Conservation (phyloP, 2,888 invertebrate genomes). For the Eristalis pertinax region DNA sequence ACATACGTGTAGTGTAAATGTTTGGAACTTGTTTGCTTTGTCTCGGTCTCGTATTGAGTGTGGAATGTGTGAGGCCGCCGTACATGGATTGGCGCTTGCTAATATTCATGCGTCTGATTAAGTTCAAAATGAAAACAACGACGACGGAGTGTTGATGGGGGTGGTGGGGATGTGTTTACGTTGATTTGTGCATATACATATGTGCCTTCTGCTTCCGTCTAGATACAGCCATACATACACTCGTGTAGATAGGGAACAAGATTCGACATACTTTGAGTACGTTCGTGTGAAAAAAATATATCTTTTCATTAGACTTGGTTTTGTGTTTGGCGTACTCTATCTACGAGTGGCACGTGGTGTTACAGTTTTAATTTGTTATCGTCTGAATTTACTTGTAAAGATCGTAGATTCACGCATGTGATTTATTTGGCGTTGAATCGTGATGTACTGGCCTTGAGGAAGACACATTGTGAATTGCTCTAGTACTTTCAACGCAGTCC, state of each 20-base stretch:
- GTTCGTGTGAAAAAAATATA: neutral
- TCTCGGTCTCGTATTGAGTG: constrained; percentile 38
- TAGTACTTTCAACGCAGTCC: too few relatives aligned
- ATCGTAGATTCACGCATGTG: too few relatives aligned
- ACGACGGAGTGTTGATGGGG: neutral
- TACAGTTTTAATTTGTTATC: too few relatives aligned
- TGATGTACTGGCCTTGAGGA: too few relatives aligned
- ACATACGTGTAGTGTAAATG: constrained; percentile 38
- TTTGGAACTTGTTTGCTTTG: constrained; percentile 64
- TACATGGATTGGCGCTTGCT: constrained; percentile 23
- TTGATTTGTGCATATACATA: neutral
- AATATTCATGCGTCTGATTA: constrained; percentile 21
- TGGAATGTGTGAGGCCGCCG: neutral
- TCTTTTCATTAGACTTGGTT: neutral
- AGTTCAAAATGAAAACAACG: neutral
- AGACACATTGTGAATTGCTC: too few relatives aligned
- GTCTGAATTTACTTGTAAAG: too few relatives aligned
- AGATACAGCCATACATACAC: neutral
- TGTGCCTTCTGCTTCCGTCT: neutral
- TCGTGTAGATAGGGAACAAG: neutral
- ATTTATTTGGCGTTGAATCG: too few relatives aligned
- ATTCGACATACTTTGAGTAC: neutral
- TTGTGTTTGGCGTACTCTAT: too few relatives aligned
- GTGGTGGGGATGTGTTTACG: neutral
- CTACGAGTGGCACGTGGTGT: too few relatives aligned